Base-by-base conservation (phyloP, 2,113 vertebrate genomes). In the Aegotheles bennettii region DNA sequence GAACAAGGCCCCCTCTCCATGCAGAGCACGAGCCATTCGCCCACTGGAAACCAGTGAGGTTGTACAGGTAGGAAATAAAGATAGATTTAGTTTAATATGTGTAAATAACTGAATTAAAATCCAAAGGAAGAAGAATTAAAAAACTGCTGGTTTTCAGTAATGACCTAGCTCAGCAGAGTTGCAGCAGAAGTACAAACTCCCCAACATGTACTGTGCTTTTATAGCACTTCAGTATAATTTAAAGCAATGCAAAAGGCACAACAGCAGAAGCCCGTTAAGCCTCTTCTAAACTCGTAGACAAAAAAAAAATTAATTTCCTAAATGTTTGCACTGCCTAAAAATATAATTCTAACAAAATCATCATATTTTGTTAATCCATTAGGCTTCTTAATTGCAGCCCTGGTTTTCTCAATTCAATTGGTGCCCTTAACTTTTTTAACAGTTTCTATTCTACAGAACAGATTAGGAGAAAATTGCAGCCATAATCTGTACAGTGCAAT, bases 401-500 rank as follows among this genome's bases (percentile, higher is more conserved):
- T 61, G 67, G 38, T 73, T 93, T 95, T 91, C 96, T 94, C 94
- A 95, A 97, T 97, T 96, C 97, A 96, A 78, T 96, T 95, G 78
- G 70, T n/a, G 73, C 89, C 95, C 95, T 97, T 96, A 91, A 93
- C 95, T 81, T 98, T 97, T 96, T 97, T 93, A 97, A 97, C 97
- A 93, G 48, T 97, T 98, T 96, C 95, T 97, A 73, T 88, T 97
- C 95, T 98, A 94, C 97, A 96, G 97, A 98, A 94, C 97, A 98
- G 98, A 98, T 98, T 98, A 98, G 97, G 63, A 94, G 98, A 98
- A 98, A 98, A 98, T 98, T 98, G 98, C 98, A 98, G 96, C 97
- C 95, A 97, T 98, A 98, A 98, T 98, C 98, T 98, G 97, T 89
- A 95, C 97, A 95, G 97, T 95, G 96, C 88, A 97, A 97, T 97